A percentile compares a stretch with the other conserved stretches of the same genome.
phyloP scores from a whole-genome alignment of 2,113 vertebrate species.

The Cygnus buccinator region DNA sequence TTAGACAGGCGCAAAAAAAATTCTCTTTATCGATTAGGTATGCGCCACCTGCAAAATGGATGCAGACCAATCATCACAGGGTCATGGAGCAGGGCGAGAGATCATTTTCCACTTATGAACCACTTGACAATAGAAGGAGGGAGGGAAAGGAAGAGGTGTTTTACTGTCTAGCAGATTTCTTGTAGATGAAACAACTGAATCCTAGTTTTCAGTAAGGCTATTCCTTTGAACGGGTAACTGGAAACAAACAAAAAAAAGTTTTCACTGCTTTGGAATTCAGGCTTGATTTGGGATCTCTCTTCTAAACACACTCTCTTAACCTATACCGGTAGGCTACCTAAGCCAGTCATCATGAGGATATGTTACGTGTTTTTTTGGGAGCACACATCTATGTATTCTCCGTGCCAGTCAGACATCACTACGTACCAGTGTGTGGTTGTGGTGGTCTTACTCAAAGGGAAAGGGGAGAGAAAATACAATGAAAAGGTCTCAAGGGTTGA shows the following conservation, averaged over 20 bases:
- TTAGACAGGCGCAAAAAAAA: background rate
- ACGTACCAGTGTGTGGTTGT: background rate
- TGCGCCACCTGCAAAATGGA: background rate
- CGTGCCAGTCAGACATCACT: background rate
- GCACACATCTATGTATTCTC: background rate
- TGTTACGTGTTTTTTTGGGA: background rate
- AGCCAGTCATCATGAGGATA: background rate
- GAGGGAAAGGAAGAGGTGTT: background rate
- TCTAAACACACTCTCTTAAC: rapidly evolving
- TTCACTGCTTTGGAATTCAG: background rate
- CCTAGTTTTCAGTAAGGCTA: background rate
- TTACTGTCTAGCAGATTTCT: background rate
- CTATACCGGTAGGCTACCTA: background rate
- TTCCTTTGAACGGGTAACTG: background rate
- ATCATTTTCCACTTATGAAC: background rate
- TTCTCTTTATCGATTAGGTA: background rate
- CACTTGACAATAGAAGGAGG: background rate
- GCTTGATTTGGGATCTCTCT: background rate
- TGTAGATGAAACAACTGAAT: background rate
- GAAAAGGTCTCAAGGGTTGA: too few relatives aligned
- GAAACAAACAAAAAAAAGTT: background rate
- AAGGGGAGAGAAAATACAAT: too few relatives aligned
- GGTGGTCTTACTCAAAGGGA: too few relatives aligned
- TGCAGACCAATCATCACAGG: background rate
- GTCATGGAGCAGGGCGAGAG: background rate